Base-by-base conservation (phyloP, 2,113 vertebrate species). In the Brachyhypopomus gauderio region DNA sequence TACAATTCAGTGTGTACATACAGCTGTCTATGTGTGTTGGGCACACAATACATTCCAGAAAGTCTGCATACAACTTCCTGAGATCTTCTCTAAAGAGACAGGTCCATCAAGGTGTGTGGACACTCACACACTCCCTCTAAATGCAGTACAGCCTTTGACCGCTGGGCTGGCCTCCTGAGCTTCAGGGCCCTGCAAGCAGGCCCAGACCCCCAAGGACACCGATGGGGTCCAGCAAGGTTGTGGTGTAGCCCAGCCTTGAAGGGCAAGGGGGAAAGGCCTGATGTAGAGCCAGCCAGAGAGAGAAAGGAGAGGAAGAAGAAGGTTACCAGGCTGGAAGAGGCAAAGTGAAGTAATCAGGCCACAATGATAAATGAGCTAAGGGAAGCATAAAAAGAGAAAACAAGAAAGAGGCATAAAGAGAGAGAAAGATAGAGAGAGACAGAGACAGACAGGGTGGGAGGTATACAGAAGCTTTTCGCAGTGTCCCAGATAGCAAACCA, bases 271-370 rank as follows among this genome's bases (percentile, higher is more conserved):
- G 14, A 7, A 72, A 70, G n/a, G 19, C 72, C n/a, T 75, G 63
- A 80, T 77, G 38, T 30, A 14, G 75, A 34, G 23, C 36, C n/a
- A 78, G 27, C 48, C 19, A 34, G 25, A 74, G 52, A 70, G 36
- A 56, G 64, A 56, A 14, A 30, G 48, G 73, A 84, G 17, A 55
- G 79, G 78, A 75, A 83, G 84, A 87, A 83, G 85, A 84, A 87
- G 85, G 88, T 89, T 86, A 87, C 79, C 81, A 38, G 78, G 84
- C 86, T 87, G 87, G 81, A 89, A 89, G 83, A 82, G 90, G 79
- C 79, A 81, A 79, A 85, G 85, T 93, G 92, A 94, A 92, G 89
- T 93, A 94, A 92, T 92, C 87, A 91, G 93, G 93, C 89, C 92
- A 93, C 70, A 41, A 82, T 91, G 90, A 94, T 88, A 91, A 92